These are phyloP conservation scores for Boloria euphrosyne DNA, from an alignment of 2,888 invertebrate species.

Conservation along the genomic window DNA sequence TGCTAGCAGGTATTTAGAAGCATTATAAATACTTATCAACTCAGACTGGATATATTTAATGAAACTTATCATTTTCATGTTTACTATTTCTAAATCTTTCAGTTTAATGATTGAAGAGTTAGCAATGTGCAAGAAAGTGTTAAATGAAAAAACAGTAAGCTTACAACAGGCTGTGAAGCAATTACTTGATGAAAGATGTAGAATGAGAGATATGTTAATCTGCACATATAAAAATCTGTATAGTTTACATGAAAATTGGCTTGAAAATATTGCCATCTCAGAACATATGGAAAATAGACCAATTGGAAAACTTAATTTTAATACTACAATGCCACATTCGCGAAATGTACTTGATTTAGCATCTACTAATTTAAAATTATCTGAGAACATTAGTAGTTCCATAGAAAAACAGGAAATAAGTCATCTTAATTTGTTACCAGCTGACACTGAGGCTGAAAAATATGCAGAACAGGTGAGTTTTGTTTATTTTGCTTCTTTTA, in stretches of 20 bases:
- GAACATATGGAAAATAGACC: slow-evolving; percentile 69
- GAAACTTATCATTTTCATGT: background rate
- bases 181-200: slow-evolving; percentile 86
- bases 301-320: slow-evolving; percentile 78
- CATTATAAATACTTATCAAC: background rate
- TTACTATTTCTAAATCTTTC: slow-evolving; percentile 41
- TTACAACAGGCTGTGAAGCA: slow-evolving; percentile 86
- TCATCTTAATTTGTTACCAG: slow-evolving; percentile 60
- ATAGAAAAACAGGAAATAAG: slow-evolving; percentile 72
- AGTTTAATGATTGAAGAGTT: slow-evolving; percentile 97
- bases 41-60: background rate
- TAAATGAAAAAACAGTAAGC: slow-evolving; percentile 87
- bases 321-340: slow-evolving; percentile 73
- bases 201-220: slow-evolving; percentile 84
- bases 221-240: slow-evolving; percentile 84
- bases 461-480: slow-evolving; percentile 82
- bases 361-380: slow-evolving; percentile 83
- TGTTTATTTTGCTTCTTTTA: background rate
- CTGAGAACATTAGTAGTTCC: slow-evolving; percentile 81
- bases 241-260: slow-evolving; percentile 74
- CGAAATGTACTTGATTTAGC: slow-evolving; percentile 85
- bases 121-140: slow-evolving; percentile 91
- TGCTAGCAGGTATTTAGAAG: slow-evolving; percentile 88
- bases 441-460: slow-evolving; percentile 81
- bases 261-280: slow-evolving; percentile 71